Conservation (phyloP, 2,113 vertebrate species). For the Tricholaema leucomelas region DNA sequence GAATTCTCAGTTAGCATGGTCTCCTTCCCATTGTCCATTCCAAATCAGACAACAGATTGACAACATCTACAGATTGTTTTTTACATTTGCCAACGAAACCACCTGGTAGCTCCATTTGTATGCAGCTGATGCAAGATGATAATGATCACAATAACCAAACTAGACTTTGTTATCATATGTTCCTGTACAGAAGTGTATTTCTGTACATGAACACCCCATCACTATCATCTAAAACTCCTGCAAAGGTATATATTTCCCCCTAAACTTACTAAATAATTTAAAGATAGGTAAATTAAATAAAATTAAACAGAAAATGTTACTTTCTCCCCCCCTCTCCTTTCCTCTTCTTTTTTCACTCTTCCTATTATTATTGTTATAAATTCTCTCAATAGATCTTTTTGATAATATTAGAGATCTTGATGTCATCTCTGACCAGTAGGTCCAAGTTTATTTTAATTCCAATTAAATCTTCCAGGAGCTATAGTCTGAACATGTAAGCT, state of each 20-base stretch:
- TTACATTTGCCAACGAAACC: constrained; percentile 9
- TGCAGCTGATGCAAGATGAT: not conserved
- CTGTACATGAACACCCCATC: constrained; percentile 33
- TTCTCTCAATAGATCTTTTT: not conserved
- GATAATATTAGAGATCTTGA: not conserved
- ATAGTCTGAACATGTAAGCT: not conserved
- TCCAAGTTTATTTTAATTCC: not conserved
- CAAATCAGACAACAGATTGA: not conserved
- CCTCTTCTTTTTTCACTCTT: not conserved
- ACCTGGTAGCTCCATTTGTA: constrained; percentile 32
- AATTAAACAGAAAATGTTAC: not conserved
- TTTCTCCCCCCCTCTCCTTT: not conserved
- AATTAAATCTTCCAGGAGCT: not conserved
- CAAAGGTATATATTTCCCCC: constrained; percentile 21
- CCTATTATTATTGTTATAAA: not conserved
- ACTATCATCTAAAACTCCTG: not conserved
- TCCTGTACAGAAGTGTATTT: constrained; percentile 26
- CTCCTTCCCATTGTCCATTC: not conserved
- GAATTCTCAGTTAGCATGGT: not conserved
- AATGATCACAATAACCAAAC: constrained; percentile 37
- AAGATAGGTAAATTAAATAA: not conserved
- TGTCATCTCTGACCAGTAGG: not conserved
- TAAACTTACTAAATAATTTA: not conserved
- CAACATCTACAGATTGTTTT: not conserved
- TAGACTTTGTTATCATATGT: constrained; percentile 51